A percentile compares a stretch with the other conserved stretches of the same genome.
These are phyloP conservation scores for Drosophila nigricruria DNA, from an alignment of 2,888 invertebrate species.

Conservation along the genomic window DNA sequence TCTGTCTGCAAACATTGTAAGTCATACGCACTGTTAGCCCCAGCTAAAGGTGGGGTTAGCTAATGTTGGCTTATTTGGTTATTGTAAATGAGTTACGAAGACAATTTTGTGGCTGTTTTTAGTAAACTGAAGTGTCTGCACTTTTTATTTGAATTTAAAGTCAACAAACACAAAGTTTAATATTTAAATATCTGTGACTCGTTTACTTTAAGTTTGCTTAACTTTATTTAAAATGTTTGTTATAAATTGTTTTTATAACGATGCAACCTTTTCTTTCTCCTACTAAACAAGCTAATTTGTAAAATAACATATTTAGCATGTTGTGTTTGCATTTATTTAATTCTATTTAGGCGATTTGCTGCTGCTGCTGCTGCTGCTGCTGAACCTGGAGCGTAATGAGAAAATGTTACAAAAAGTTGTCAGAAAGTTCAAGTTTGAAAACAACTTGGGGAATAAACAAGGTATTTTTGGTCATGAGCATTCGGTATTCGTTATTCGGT, in stretches of 20 bases:
- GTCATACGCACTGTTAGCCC: slow-evolving; percentile 63
- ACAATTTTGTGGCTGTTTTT: slow-evolving; percentile 32
- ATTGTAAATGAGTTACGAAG: slow-evolving; percentile 55
- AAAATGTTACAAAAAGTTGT: slow-evolving; percentile 51
- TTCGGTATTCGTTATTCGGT: neutral
- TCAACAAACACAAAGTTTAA: neutral
- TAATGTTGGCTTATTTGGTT: slow-evolving; percentile 40
- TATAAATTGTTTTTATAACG: neutral
- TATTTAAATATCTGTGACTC: neutral
- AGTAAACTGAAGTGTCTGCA: slow-evolving; percentile 8
- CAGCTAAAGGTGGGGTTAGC: neutral
- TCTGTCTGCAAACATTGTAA: slow-evolving; percentile 61
- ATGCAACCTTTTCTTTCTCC: neutral
- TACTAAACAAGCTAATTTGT: neutral
- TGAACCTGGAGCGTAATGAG: slow-evolving; percentile 8
- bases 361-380: neutral
- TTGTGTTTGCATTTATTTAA: slow-evolving; percentile 9
- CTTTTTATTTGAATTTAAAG: neutral
- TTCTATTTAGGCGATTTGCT: neutral
- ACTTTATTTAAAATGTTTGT: neutral
- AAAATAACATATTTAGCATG: neutral
- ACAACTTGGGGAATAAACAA: slow-evolving; percentile 38
- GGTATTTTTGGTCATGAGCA: neutral
- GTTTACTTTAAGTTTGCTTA: no score
- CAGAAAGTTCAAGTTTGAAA: slow-evolving; percentile 57